These are phyloP conservation scores for Mylabris sibirica DNA, from an alignment of 2,888 invertebrate species.

Conservation along the genomic window DNA sequence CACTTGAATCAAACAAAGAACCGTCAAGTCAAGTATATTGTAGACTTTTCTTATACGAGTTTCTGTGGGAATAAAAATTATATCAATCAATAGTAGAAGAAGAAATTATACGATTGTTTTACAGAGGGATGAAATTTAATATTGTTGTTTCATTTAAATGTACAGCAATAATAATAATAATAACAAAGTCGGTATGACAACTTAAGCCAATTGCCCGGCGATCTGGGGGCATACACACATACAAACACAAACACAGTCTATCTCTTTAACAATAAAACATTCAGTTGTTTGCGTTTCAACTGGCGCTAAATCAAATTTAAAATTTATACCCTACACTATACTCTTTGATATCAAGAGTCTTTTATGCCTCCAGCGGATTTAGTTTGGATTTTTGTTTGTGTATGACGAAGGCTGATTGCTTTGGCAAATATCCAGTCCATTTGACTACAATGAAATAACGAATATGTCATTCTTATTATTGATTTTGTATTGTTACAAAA, in stretches of 20 bases:
- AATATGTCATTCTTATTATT: background rate
- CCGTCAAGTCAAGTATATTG: constrained; percentile 22
- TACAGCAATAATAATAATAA: constrained; percentile 27
- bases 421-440: constrained; percentile 56
- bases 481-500: background rate
- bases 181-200: constrained; percentile 54
- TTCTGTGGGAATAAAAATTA: background rate
- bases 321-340: constrained; percentile 57
- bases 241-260: constrained; percentile 33
- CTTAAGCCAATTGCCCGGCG: constrained; percentile 59
- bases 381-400: constrained; percentile 57
- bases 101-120: background rate
- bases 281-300: constrained; percentile 58
- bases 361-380: constrained; percentile 55
- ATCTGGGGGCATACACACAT: constrained; percentile 43
- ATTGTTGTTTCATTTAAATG: constrained; percentile 50
- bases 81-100: background rate
- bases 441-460: constrained; percentile 38
- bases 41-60: background rate
- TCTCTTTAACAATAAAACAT: constrained; percentile 54
- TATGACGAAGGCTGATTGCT: constrained; percentile 54
- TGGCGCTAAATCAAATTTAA: constrained; percentile 60
- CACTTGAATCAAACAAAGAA: background rate
- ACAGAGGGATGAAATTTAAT: constrained; percentile 5
- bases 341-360: constrained; percentile 57